Evolutionary conservation across 1,140 invertebrate species (phyloP).

Genomic region (Trichoplusia ni): DNA sequence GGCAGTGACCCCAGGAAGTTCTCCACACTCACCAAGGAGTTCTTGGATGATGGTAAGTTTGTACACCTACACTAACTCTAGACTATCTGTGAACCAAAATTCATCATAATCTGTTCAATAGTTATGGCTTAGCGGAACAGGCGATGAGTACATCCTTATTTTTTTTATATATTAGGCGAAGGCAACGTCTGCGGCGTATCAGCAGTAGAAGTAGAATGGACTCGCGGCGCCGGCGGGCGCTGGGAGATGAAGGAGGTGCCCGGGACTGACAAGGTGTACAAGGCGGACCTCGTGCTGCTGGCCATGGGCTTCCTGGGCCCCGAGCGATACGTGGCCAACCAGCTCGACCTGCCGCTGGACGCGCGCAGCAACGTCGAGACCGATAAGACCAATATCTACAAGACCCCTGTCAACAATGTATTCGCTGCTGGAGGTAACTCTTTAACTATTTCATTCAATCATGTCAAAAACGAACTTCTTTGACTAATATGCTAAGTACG

Average conservation of each 20-base stretch:
- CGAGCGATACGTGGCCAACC: conserved; percentile 90
- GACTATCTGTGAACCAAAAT: no score
- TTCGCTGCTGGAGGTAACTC: conserved; percentile 97
- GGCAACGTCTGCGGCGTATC: conserved; percentile 95
- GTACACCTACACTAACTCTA: neutral
- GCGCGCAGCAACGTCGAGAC: conserved; percentile 96
- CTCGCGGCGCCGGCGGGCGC: conserved; percentile 93
- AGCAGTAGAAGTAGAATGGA: conserved; percentile 96
- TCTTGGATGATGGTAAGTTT: conserved; percentile 92
- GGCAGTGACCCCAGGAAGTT: conserved; percentile 97
- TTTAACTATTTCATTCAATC: neutral
- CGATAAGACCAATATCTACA: conserved; percentile 83
- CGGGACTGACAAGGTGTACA: conserved; percentile 91
- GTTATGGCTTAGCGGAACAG: no score
- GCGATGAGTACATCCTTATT: no score
- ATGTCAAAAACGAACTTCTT: no score
- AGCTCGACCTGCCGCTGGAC: conserved; percentile 93
- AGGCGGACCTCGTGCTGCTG: conserved; percentile 95
- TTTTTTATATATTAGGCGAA: no score
- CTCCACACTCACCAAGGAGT: conserved; percentile 97
- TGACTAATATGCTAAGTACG: no score
- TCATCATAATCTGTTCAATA: no score
- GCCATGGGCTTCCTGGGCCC: conserved; percentile 99
- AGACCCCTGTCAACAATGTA: conserved; percentile 91
- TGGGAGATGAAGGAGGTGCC: conserved; percentile 97